A percentile compares a stretch with the other conserved stretches of the same genome.
These are phyloP conservation scores for Cryptoblepharus egeriae DNA, from an alignment of 2,797 vertebrate species.

Conservation along the genomic window DNA sequence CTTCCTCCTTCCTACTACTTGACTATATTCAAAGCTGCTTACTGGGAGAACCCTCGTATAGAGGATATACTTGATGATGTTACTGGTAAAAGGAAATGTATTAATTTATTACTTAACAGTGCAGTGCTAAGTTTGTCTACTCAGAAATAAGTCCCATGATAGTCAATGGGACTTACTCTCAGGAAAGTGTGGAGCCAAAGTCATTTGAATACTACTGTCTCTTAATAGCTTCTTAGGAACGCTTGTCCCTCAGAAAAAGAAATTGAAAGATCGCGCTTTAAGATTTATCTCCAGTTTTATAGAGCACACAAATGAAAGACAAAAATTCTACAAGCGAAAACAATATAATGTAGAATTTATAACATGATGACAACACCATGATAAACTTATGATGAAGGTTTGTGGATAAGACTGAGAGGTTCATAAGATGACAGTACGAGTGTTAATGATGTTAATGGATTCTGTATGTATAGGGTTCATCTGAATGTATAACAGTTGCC, in stretches of 20 bases:
- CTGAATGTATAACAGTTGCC: not conserved
- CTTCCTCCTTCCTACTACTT: too few species aligned
- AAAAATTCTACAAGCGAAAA: not conserved
- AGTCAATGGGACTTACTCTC: too few species aligned
- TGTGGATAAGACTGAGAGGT: not conserved
- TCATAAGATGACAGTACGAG: not conserved
- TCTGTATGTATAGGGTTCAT: not conserved
- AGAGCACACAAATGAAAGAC: not conserved
- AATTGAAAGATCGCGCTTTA: not conserved
- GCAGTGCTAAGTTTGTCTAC: too few species aligned
- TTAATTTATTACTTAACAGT: not conserved
- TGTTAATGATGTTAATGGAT: too few species aligned
- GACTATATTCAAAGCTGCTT: too few species aligned
- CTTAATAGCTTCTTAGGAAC: too few species aligned
- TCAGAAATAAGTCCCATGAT: too few species aligned
- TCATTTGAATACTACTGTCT: not conserved
- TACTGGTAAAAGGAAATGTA: not conserved
- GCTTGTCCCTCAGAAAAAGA: not conserved
- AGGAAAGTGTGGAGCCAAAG: too few species aligned
- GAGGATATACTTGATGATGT: not conserved
- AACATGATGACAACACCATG: too few species aligned
- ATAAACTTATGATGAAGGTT: not conserved
- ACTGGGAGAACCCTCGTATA: not conserved
- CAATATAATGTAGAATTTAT: not conserved
- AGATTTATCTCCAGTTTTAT: not conserved